Percentiles rank a stretch among this genome's conserved stretches.
These are phyloP conservation scores for Peromyscus eremicus DNA, from an alignment of 2,797 vertebrate species.

Conservation along the genomic window DNA sequence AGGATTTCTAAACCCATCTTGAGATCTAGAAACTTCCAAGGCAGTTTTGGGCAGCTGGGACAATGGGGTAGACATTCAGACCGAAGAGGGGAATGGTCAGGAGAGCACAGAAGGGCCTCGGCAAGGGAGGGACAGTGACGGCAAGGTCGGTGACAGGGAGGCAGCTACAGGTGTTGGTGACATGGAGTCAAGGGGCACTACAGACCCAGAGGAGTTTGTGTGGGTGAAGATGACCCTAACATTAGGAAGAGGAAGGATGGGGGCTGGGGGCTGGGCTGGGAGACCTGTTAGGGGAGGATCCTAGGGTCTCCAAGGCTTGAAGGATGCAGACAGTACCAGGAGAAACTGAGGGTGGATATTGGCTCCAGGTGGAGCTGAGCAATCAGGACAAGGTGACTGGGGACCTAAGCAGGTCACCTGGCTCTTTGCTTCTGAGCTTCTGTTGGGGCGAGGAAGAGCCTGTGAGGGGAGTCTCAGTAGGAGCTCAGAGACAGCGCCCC, in stretches of 20 bases:
- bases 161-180: rapidly evolving
- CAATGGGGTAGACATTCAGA: too few relatives aligned
- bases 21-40: background rate
- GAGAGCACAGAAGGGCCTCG: background rate
- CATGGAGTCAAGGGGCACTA: background rate
- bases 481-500: background rate
- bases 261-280: background rate
- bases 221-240: background rate
- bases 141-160: background rate
- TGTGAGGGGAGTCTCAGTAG: background rate
- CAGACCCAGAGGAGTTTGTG: background rate
- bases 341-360: background rate
- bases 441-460: background rate
- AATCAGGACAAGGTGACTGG: background rate
- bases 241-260: background rate
- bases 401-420: background rate
- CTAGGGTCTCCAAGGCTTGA: background rate
- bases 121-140: rapidly evolving
- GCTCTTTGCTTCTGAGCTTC: background rate
- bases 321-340: background rate
- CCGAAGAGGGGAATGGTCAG: background rate
- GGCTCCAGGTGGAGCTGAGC: background rate
- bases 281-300: background rate
- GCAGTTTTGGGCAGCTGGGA: background rate
- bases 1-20: background rate